These are phyloP conservation scores for Phaonia tiefii DNA, from an alignment of 2,888 invertebrate species.

Conservation along the genomic window DNA sequence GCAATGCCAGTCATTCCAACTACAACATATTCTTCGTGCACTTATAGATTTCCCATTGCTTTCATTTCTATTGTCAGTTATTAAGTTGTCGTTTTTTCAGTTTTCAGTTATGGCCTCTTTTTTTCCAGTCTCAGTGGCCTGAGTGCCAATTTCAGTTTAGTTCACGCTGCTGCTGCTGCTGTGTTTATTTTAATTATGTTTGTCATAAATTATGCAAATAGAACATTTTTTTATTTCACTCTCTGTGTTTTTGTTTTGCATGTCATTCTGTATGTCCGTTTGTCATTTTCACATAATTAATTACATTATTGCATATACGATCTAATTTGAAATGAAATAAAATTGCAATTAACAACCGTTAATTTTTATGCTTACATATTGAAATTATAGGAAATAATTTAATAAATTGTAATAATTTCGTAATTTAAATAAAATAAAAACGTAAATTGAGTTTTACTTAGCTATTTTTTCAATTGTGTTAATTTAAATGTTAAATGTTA, in stretches of 20 bases:
- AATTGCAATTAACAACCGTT: slow-evolving; percentile 59
- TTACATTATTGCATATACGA: slow-evolving; percentile 52
- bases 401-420: background rate
- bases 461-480: no score
- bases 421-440: no score
- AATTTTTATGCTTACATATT: slow-evolving; percentile 8
- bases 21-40: no score
- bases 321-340: slow-evolving; percentile 65
- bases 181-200: slow-evolving; percentile 62
- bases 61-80: background rate
- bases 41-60: no score
- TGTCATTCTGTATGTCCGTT: slow-evolving; percentile 63
- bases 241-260: slow-evolving; percentile 47
- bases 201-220: slow-evolving; percentile 66
- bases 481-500: no score
- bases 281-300: slow-evolving; percentile 66
- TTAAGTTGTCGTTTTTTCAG: slow-evolving; percentile 21
- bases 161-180: background rate
- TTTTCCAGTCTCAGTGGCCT: slow-evolving; percentile 32
- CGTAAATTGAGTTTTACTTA: no score
- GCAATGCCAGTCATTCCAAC: no score
- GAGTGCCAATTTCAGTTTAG: slow-evolving; percentile 41
- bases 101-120: slow-evolving; percentile 19
- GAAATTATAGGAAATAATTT: slow-evolving; percentile 19
- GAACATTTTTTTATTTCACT: slow-evolving; percentile 63